Percentiles rank a stretch among this genome's conserved stretches.
Evolutionary conservation across 2,113 vertebrate genomes (phyloP).

Genomic region (Eulemur macaco): DNA sequence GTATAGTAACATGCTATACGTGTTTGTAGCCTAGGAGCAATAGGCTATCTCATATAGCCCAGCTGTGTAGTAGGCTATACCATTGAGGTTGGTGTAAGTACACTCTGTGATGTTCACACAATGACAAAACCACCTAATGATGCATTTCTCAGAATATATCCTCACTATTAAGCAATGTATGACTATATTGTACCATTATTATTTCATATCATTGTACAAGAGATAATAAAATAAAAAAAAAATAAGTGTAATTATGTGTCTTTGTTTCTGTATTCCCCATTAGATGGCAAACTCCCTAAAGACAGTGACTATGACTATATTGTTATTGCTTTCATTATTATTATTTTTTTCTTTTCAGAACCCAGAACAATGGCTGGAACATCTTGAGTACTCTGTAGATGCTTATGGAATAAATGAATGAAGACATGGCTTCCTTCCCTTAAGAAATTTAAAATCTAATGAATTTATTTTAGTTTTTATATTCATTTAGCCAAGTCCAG

Average conservation of each 20-base stretch:
- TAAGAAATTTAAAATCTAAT: neutral
- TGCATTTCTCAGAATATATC: neutral
- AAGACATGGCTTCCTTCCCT: neutral
- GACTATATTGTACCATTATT: neutral
- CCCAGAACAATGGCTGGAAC: neutral
- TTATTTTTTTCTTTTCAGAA: constrained; percentile 7
- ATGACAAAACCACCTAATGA: neutral
- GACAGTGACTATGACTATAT: neutral
- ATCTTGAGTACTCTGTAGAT: neutral
- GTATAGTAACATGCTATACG: neutral
- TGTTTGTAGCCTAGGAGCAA: neutral
- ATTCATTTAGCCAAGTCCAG: neutral
- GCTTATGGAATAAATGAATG: neutral
- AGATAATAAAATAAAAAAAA: neutral
- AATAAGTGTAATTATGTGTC: neutral
- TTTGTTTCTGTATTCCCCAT: neutral
- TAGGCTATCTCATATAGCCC: neutral
- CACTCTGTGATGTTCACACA: neutral
- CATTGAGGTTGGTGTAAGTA: neutral
- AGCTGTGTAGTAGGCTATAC: neutral
- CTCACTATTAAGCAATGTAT: neutral
- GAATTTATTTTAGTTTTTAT: neutral
- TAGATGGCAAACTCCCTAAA: neutral
- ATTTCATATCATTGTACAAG: too few species aligned
- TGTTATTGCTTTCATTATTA: neutral